phyloP scores from a whole-genome alignment of 2,888 invertebrate species.

The Hemithea aestivaria region DNA sequence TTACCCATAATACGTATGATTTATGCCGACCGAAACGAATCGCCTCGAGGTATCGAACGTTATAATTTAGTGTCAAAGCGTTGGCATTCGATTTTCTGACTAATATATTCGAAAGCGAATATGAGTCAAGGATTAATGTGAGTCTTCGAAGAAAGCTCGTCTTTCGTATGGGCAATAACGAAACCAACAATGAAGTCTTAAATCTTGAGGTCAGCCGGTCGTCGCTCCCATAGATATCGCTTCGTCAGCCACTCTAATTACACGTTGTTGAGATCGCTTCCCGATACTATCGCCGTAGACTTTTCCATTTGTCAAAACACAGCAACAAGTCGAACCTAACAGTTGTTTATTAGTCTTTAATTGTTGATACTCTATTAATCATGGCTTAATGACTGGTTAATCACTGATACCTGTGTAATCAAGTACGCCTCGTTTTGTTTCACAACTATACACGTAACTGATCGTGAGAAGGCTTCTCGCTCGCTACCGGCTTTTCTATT shows the following conservation, averaged over 20 bases:
- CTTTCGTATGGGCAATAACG: slow-evolving; percentile 44
- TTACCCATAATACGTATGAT: slow-evolving; percentile 30
- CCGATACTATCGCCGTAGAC: slow-evolving; percentile 42
- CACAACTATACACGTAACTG: slow-evolving; percentile 5
- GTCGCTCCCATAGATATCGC: slow-evolving; percentile 55
- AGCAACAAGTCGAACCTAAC: slow-evolving; percentile 18
- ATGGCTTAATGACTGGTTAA: slow-evolving; percentile 32
- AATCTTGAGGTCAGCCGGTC: slow-evolving; percentile 45
- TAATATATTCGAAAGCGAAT: slow-evolving; percentile 49
- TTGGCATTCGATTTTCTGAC: slow-evolving; percentile 56
- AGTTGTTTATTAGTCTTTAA: slow-evolving; percentile 30
- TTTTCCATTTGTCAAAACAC: slow-evolving; percentile 50
- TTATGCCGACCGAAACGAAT: slow-evolving; percentile 40
- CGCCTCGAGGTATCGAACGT: slow-evolving; percentile 39
- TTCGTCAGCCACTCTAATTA: slow-evolving; percentile 61
- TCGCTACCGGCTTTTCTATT: slow-evolving; percentile 10
- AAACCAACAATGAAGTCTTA: slow-evolving; percentile 49
- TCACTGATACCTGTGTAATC: slow-evolving; percentile 18
- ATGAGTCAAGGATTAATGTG: slow-evolving; percentile 38
- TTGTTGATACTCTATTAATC: slow-evolving; percentile 37
- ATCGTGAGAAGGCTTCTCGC: slow-evolving; percentile 12
- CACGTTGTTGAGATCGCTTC: slow-evolving; percentile 40
- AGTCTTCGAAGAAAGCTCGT: slow-evolving; percentile 30
- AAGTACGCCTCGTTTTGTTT: slow-evolving; percentile 10
- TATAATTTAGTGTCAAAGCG: slow-evolving; percentile 48